These are phyloP conservation scores for Mycogona germanica DNA, from an alignment of 2,888 invertebrate species.

Conservation along the genomic window DNA sequence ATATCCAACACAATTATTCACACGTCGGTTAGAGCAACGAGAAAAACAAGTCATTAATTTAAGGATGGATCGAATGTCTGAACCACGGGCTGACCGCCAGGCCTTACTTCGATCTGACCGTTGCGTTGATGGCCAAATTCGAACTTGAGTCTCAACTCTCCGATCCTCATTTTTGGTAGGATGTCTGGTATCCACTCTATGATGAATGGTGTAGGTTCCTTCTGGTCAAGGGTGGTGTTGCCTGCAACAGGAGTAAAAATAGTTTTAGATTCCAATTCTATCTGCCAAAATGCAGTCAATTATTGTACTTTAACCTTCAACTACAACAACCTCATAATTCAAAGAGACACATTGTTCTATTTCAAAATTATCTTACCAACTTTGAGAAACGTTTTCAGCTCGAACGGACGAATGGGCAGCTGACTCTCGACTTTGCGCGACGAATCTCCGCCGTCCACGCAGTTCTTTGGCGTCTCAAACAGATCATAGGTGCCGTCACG, in stretches of 20 bases:
- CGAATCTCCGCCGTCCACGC: conserved; percentile 28
- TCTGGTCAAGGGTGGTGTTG: conserved; percentile 41
- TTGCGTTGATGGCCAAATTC: conserved; percentile 53
- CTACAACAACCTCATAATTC: not conserved
- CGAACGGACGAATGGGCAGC: conserved; percentile 43
- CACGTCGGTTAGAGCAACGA: not conserved
- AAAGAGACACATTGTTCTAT: not conserved
- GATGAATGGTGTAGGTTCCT: conserved; percentile 50
- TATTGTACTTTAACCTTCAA: too few relatives aligned
- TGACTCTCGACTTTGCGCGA: conserved; percentile 26
- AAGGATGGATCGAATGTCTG: too few relatives aligned
- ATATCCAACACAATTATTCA: not conserved
- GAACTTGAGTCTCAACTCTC: conserved; percentile 56
- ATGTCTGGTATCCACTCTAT: conserved; percentile 67
- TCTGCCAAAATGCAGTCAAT: too few relatives aligned
- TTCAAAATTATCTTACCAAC: conserved; percentile 42
- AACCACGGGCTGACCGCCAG: not conserved
- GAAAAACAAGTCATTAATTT: not conserved
- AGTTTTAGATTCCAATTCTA: too few relatives aligned
- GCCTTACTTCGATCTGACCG: conserved; percentile 34
- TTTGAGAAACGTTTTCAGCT: conserved; percentile 49
- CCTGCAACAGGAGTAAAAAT: conserved; percentile 35
- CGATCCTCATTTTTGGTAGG: conserved; percentile 52
- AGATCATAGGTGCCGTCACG: conserved; percentile 45
- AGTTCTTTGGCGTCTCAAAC: conserved; percentile 31